Base-by-base conservation (phyloP, 2,797 vertebrate genomes). In the Eurystomus glaucurus region DNA sequence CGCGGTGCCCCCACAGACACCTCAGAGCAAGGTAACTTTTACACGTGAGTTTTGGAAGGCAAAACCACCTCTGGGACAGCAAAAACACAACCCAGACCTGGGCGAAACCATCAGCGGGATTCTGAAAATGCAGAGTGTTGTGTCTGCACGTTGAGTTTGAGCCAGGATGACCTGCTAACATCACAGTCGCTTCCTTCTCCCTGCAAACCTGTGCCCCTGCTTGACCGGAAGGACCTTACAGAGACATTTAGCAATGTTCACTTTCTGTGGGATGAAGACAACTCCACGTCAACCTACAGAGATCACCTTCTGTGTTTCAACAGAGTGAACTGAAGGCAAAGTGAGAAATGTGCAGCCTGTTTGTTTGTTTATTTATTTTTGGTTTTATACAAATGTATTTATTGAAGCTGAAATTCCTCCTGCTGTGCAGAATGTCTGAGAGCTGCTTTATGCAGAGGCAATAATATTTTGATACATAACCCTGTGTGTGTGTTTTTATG, bases 391-490 rank as follows among this genome's bases (percentile, higher is more conserved):
- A 54, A 75, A 26, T 37, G 8, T 45, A n/a, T 9, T 46, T 57
- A 37, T 7, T 65, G 43, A 45, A 13, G 37, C 31, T 71, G 78
- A 65, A 77, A 61, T 35, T 86, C 19, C 4, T 22, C 21, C 82
- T 92, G 87, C 71, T 89, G 74, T 89, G 93, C 58, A 74, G 88
- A 61, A 33, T 17, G 52, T n/a, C 72, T 54, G 70, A 77, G 48
- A 94, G 58, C 64, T 72, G 68, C 46, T 79, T 23, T 28, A 33
- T 22, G 31, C 62, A 71, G 58, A 62, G 10, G 50, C 58, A 93
- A 62, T 79, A 84, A 88, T 57, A 88, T 92, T 93, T 90, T 81
- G 8, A 57, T 85, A 92, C 2, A 17, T 46, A 96, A 62, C 21
- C 83, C 48, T 81, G 55, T 69, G 15, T 0, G 0, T 66, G 50